Base-by-base conservation (phyloP, 2,888 invertebrate species). In the Meghimatium bilineatum region DNA sequence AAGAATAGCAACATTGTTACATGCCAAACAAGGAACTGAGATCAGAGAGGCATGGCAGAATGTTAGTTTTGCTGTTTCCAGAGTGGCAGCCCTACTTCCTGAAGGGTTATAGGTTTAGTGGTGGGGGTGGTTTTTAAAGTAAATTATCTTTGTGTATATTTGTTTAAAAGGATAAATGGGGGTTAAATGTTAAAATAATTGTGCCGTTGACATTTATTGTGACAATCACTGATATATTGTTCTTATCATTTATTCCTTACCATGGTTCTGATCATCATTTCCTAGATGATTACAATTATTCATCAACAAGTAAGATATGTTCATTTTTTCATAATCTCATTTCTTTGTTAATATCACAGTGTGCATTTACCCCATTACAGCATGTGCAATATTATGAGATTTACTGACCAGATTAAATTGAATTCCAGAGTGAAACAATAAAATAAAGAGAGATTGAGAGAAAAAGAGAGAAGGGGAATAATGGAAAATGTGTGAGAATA, bases 241-340 rank as follows among this genome's bases (percentile, higher is more conserved):
- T 63, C n/a, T 26, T 77, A 32, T 26, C 12, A 6, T 75, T 20
- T 75, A 29, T 85, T 12, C 69, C 44, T 14, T 34, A 52, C 49
- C 60, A 20, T 77, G 26, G n/a, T n/a, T 44, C 44, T 56, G 38
- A 34, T 77, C 63, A 63, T 63, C 38, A n/a, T 63, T 2, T 80
- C 72, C 32, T 49, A 80, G 80, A 71, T 34, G 80, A 72, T 80
- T 80, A 80, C 80, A 80, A 80, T 80, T 72, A 72, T 80, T 80
- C 80, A 71, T 69, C 67, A 52, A 71, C 80, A 80, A 44, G 80
- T 80, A 80, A 80, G 80, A 49, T n/a, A 52, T 52, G 12, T 80
- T 80, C 71, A 71, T 36, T 36, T 72, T 23, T 56, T 72, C 26
- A 34, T 52, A 34, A 69, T 56, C 23, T 71, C 36, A 1, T 23